Percentiles rank a stretch among this genome's conserved stretches.
phyloP scores from a whole-genome alignment of 2,888 invertebrate species.

The Chrysolina haemoptera region DNA sequence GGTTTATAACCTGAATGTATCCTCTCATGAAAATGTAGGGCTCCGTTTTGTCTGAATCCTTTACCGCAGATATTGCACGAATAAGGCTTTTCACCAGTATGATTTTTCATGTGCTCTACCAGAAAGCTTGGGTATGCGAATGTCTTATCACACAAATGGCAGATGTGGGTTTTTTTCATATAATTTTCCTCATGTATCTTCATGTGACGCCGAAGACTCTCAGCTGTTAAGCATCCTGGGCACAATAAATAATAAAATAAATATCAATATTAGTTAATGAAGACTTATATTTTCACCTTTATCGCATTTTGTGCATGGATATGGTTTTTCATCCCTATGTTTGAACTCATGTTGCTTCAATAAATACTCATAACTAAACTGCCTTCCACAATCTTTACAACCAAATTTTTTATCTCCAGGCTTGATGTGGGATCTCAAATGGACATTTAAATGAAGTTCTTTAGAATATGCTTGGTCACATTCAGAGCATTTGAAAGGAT shows the following conservation, averaged over 20 bases:
- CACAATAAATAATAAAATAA: slow-evolving; percentile 6
- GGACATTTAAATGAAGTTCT: slow-evolving; percentile 54
- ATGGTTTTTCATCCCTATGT: slow-evolving; percentile 63
- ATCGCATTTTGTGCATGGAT: slow-evolving; percentile 62
- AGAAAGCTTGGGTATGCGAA: slow-evolving; percentile 63
- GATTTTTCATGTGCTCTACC: slow-evolving; percentile 66
- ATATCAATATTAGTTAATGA: background rate
- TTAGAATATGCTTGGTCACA: slow-evolving; percentile 56
- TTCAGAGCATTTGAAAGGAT: slow-evolving; percentile 56
- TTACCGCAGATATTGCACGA: slow-evolving; percentile 63
- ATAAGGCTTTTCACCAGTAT: slow-evolving; percentile 67
- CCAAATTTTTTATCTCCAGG: slow-evolving; percentile 52
- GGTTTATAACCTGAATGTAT: slow-evolving; percentile 62
- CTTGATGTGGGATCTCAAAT: slow-evolving; percentile 56
- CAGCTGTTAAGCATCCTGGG: slow-evolving; percentile 65
- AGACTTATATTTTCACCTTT: slow-evolving; percentile 56
- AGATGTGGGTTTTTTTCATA: slow-evolving; percentile 60
- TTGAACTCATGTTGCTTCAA: slow-evolving; percentile 63
- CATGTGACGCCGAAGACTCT: slow-evolving; percentile 64
- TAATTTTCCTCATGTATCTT: slow-evolving; percentile 63
- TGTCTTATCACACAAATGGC: slow-evolving; percentile 61
- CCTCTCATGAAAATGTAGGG: slow-evolving; percentile 62
- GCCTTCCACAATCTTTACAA: slow-evolving; percentile 54
- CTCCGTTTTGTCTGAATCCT: slow-evolving; percentile 65
- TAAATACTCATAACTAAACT: slow-evolving; percentile 60